Evolutionary conservation across 2,888 invertebrate genomes (phyloP).

Genomic region (Polyommatus iphigenia): DNA sequence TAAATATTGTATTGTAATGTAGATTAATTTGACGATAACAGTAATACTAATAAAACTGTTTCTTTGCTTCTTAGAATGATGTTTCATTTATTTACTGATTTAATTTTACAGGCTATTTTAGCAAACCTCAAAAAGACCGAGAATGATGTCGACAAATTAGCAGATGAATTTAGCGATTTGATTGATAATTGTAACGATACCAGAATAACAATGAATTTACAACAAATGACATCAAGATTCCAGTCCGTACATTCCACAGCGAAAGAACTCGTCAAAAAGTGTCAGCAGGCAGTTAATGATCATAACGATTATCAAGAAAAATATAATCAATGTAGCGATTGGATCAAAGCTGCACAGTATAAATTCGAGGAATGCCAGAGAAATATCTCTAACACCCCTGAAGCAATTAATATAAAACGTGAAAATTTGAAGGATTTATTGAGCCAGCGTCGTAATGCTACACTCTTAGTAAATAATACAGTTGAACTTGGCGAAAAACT

Average conservation of each 20-base stretch:
- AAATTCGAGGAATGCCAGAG: constrained; percentile 85
- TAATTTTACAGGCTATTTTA: constrained; percentile 83
- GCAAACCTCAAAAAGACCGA: constrained; percentile 90
- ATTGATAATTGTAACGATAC: constrained; percentile 92
- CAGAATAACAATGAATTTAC: constrained; percentile 91
- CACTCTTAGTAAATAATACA: constrained; percentile 88
- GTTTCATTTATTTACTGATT: background rate
- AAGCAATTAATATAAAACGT: constrained; percentile 85
- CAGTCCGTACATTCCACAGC: constrained; percentile 93
- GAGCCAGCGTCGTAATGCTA: constrained; percentile 87
- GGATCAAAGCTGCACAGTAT: constrained; percentile 87
- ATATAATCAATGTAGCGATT: constrained; percentile 90
- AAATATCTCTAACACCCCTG: constrained; percentile 82
- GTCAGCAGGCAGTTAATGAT: constrained; percentile 92
- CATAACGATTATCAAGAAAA: constrained; percentile 90
- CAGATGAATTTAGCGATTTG: constrained; percentile 91
- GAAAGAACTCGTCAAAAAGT: constrained; percentile 94
- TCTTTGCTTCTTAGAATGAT: background rate
- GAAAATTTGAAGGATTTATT: constrained; percentile 86
- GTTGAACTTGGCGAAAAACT: constrained; percentile 93
- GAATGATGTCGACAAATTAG: constrained; percentile 91
- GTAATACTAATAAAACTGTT: background rate
- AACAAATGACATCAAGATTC: constrained; percentile 93
- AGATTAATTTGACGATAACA: constrained; percentile 3
- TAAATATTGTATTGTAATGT: constrained; percentile 62